Evolutionary conservation across 2,113 vertebrate genomes (phyloP).

Genomic region (Tricholaema leucomelas): DNA sequence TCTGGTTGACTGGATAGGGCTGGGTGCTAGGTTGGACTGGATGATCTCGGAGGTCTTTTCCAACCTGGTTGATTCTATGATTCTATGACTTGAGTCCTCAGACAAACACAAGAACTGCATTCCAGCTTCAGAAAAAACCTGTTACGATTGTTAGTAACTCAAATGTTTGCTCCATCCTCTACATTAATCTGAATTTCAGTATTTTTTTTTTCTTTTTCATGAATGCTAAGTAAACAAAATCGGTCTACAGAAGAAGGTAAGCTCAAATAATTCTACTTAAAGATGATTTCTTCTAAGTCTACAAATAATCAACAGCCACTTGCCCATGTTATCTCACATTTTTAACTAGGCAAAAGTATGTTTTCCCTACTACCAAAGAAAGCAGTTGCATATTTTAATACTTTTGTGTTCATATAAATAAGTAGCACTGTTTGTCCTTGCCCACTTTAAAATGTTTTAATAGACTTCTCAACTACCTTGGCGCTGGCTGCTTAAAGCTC

Average conservation of each 20-base stretch:
- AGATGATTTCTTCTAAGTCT: not conserved
- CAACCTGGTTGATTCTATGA: no score
- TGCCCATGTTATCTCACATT: not conserved
- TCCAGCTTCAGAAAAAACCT: not conserved
- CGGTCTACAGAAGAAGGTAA: not conserved
- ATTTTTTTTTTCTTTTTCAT: not conserved
- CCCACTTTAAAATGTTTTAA: constrained; percentile 6
- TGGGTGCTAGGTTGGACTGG: no score
- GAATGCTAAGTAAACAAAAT: not conserved
- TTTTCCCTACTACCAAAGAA: not conserved
- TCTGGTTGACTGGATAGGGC: no score
- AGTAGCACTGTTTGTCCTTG: not conserved
- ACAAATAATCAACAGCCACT: not conserved
- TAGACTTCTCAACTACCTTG: constrained; percentile 42
- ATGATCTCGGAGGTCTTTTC: no score
- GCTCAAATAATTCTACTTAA: not conserved
- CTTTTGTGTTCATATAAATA: not conserved
- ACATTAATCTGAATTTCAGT: not conserved
- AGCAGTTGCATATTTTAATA: not conserved
- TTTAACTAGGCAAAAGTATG: not conserved
- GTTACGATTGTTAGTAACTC: not conserved
- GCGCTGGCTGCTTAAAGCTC: constrained; percentile 25
- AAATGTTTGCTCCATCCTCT: not conserved
- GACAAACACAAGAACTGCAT: not conserved
- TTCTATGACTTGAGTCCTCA: not conserved